Evolutionary conservation across 2,888 invertebrate species (phyloP).

Genomic region (Synanthedon formicaeformis): DNA sequence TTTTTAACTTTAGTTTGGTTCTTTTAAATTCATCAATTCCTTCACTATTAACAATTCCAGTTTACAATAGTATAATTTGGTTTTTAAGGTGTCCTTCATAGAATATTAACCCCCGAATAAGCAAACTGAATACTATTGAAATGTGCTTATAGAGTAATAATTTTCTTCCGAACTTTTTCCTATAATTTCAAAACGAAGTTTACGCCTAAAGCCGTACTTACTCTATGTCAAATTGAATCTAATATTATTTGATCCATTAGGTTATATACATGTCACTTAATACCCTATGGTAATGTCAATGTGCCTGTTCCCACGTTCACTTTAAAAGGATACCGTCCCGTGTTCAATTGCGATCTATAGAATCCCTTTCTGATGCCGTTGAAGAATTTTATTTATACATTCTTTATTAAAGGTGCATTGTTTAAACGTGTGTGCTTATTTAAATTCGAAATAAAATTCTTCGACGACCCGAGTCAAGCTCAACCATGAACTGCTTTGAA

Average conservation of each 20-base stretch:
- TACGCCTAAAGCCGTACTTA: slow-evolving; percentile 7
- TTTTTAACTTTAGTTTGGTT: slow-evolving; percentile 47
- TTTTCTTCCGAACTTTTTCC: slow-evolving; percentile 2
- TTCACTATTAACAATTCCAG: slow-evolving; percentile 48
- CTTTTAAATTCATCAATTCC: slow-evolving; percentile 54
- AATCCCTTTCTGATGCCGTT: neutral
- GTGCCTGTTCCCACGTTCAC: slow-evolving; percentile 57
- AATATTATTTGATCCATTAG: slow-evolving; percentile 45
- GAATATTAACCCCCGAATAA: too few species aligned
- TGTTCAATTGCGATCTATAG: slow-evolving; percentile 10
- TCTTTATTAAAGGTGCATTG: neutral
- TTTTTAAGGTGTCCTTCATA: too few species aligned
- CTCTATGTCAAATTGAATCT: slow-evolving; percentile 28
- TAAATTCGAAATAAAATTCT: slow-evolving; percentile 4
- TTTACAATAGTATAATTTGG: neutral
- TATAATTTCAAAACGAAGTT: slow-evolving; percentile 5
- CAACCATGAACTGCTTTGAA: slow-evolving; percentile 3
- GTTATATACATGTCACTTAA: slow-evolving; percentile 49
- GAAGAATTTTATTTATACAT: neutral
- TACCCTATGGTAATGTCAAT: slow-evolving; percentile 35
- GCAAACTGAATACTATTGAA: too few species aligned
- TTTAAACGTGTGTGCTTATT: neutral
- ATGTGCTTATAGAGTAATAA: too few species aligned
- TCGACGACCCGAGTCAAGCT: neutral
- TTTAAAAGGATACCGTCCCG: slow-evolving; percentile 35